Percentiles rank a stretch among this genome's conserved stretches.
Evolutionary conservation across 1,140 invertebrate species (phyloP).

Genomic region (Lepidurus packardi): DNA sequence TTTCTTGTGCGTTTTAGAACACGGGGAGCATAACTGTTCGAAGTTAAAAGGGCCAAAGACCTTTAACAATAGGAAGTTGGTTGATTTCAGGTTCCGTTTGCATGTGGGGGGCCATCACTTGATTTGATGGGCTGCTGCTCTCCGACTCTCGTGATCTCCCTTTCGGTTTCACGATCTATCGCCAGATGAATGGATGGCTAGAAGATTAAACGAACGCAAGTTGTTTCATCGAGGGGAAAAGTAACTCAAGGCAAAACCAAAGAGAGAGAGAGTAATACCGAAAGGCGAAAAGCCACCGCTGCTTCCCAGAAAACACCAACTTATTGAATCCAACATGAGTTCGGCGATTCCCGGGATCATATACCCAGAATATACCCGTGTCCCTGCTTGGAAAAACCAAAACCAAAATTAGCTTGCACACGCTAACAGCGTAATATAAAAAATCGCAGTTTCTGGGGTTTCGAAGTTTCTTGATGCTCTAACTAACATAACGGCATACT

Average conservation of each 20-base stretch:
- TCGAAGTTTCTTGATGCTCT: too few relatives aligned
- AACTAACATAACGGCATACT: too few relatives aligned
- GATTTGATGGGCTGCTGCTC: constrained; percentile 5
- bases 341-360: too few relatives aligned
- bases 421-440: too few relatives aligned
- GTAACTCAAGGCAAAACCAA: not conserved
- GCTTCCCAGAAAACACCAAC: too few relatives aligned
- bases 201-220: constrained; percentile 4
- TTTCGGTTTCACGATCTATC: constrained; percentile 21
- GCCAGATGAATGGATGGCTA: constrained; percentile 13
- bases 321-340: too few relatives aligned
- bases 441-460: too few relatives aligned
- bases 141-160: constrained; percentile 2
- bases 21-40: not conserved
- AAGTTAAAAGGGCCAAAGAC: not conserved
- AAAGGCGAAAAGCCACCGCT: not conserved
- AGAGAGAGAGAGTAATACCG: not conserved
- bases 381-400: too few relatives aligned
- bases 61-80: not conserved
- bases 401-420: too few relatives aligned
- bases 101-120: constrained; percentile 6
- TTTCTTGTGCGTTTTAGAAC: not conserved
- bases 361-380: too few relatives aligned
- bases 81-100: constrained; percentile 2
- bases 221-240: not conserved